Base-by-base conservation (phyloP, 2,888 invertebrate species). In the Vanessa cardui region DNA sequence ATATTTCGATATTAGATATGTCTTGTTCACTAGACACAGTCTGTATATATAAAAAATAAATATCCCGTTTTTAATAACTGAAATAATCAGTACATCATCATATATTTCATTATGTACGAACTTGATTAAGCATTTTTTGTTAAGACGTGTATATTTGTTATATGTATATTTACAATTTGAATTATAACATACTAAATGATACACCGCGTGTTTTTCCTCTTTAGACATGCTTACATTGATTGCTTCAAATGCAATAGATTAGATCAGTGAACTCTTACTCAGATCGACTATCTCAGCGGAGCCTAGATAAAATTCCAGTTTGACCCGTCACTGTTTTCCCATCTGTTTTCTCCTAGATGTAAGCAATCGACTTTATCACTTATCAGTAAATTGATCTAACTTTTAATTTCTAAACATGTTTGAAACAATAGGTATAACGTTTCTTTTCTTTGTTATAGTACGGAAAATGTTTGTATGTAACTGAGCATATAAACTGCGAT, bases 231-330 rank as follows among this genome's bases (percentile, higher is more conserved):
- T 33, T 18, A 18, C 56, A 26, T 21, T 52, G 56, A 60, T 65
- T 49, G 52, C 58, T 50, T 62, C 56, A 61, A 65, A 45, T 31
- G 61, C 47, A 54, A 54, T 62, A 66, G 69, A 73, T 71, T 67
- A 62, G 71, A 71, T 71, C 71, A 68, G 65, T 71, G 72, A 73
- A 73, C 72, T 71, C 61, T 69, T 71, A 66, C 70, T 60, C 58
- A 62, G 68, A 68, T 64, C 60, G 59, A 52, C 66, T 72, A 71
- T 72, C 71, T 47, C 64, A 50, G 66, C 64, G 66, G 45, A 71
- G 65, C 72, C 72, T 71, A 72, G 72, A 72, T 72, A 72, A 72
- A 69, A 67, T 71, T 72, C 72, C 71, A 65, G 72, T 72, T 65
- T 61, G 69, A 71, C 71, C 71, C 64, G 72, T 69, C 72, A 71